These are phyloP conservation scores for cat (Felis catus) DNA, from an alignment of 2,113 vertebrate species.

Conservation along the genomic window F.catus_Fca126_mat1.0 CM031411.1:65557501-65558000, in stretches of 20 bases:
- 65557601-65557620: slow-evolving; percentile 1
- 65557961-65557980: not conserved
- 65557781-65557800: not conserved
- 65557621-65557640: slow-evolving; percentile 24
- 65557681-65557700: not conserved
- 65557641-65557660: not conserved
- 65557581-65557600: slow-evolving; percentile 8
- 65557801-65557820: not conserved
- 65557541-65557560: not conserved
- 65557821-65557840: not conserved
- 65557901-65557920: slow-evolving; percentile 7
- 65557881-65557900: not conserved
- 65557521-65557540: slow-evolving; percentile 22
- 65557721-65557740: not conserved
- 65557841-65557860: not conserved
- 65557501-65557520: not conserved
- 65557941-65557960: not conserved
- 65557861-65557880: not conserved
- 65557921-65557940: not conserved
- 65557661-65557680: not conserved
- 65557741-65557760: not conserved
- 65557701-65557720: not conserved
- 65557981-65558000: not conserved
- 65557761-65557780: not conserved
- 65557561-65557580: not conserved